These are phyloP conservation scores for Epirrhoe tristata DNA, from an alignment of 2,888 invertebrate species.

Conservation along the genomic window DNA sequence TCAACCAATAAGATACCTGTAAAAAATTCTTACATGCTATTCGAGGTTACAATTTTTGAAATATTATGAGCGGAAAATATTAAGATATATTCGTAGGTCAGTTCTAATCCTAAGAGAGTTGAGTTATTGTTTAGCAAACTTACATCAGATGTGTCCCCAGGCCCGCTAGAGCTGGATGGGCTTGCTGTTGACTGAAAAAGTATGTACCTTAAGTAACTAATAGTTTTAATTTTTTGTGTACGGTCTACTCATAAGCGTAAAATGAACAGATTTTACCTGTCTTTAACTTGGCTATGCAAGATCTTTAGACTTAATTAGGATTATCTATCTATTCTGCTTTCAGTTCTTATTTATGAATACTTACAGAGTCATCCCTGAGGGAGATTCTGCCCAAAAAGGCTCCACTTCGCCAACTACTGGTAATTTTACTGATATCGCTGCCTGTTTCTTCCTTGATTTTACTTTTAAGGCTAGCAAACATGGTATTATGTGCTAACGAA, in stretches of 20 bases:
- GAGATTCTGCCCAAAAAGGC: constrained; percentile 81
- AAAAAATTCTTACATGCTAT: too few relatives aligned
- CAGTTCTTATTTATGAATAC: not conserved
- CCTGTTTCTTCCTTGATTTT: constrained; percentile 96
- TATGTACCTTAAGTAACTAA: too few relatives aligned
- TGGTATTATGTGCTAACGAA: constrained; percentile 67
- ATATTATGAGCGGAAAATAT: too few relatives aligned
- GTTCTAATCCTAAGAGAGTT: too few relatives aligned
- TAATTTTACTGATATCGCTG: constrained; percentile 88
- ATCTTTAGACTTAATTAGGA: not conserved
- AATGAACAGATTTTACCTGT: too few relatives aligned
- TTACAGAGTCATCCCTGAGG: constrained; percentile 79
- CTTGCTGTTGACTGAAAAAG: constrained; percentile 71
- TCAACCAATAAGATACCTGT: too few relatives aligned
- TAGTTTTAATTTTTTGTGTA: too few relatives aligned
- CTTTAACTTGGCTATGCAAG: too few relatives aligned
- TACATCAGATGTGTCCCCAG: constrained; percentile 77
- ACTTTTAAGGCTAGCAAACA: constrained; percentile 95
- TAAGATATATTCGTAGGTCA: too few relatives aligned
- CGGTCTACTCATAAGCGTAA: too few relatives aligned
- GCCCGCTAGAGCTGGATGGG: constrained; percentile 75
- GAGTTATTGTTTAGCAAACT: constrained; percentile 40
- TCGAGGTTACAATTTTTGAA: too few relatives aligned
- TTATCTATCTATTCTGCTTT: not conserved
- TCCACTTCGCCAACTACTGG: constrained; percentile 80